phyloP scores from a whole-genome alignment of 1,140 invertebrate species.

The Drosophila truncata region DNA sequence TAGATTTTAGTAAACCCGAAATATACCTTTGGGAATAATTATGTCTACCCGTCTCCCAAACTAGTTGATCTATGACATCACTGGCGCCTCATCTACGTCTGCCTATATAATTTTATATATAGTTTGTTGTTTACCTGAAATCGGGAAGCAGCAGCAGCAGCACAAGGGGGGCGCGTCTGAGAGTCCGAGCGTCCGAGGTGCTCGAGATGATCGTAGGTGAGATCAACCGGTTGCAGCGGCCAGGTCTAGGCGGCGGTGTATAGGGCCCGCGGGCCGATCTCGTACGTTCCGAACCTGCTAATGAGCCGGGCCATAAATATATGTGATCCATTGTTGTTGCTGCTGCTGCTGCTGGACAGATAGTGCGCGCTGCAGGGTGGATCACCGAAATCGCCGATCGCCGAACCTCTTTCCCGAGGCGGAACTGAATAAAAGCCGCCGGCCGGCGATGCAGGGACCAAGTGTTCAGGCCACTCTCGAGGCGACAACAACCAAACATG shows the following conservation, averaged over 20 bases:
- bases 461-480: conserved; percentile 40
- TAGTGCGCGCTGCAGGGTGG: conserved; percentile 12
- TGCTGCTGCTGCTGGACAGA: background rate
- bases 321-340: conserved; percentile 20
- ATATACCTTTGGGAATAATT: background rate
- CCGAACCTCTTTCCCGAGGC: conserved; percentile 8
- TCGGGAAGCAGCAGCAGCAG: background rate
- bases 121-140: conserved; percentile 5
- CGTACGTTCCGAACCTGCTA: conserved; percentile 38
- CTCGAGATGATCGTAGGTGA: conserved; percentile 14
- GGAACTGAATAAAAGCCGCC: conserved; percentile 48
- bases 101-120: background rate
- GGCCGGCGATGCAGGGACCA: conserved; percentile 7
- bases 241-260: background rate
- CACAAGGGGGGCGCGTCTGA: conserved; percentile 24
- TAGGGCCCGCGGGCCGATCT: conserved; percentile 15
- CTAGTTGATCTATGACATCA: conserved; percentile 32
- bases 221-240: conserved; percentile 42
- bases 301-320: conserved; percentile 47
- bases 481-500: conserved; percentile 47
- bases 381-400: conserved; percentile 23
- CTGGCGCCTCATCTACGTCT: conserved; percentile 9
- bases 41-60: background rate
- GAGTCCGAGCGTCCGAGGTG: conserved; percentile 19
- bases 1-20: background rate